A percentile compares a stretch with the other conserved stretches of the same genome.
Conservation (phyloP, 2,888 invertebrate genomes). For the Harpalus rubripes region DNA sequence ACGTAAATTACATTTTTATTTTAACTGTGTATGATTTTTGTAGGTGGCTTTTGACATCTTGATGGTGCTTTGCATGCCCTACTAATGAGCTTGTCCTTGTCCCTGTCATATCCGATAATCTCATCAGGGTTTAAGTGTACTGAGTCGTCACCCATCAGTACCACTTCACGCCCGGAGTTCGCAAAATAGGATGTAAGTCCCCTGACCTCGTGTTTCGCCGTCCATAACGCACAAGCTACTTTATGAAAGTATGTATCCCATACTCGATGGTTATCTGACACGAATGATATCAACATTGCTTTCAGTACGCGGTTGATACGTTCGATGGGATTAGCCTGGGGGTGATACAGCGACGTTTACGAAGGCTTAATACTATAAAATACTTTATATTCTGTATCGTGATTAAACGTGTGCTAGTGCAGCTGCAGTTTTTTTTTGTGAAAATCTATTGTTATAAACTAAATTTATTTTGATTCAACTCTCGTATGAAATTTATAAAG, state of each 20-base stretch:
- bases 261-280: slow-evolving; percentile 3
- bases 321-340: slow-evolving; percentile 67
- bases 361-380: slow-evolving; percentile 60
- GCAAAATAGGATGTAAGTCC: not conserved
- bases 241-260: slow-evolving; percentile 8
- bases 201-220: slow-evolving; percentile 8
- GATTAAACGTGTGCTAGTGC: no score
- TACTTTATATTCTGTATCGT: no score
- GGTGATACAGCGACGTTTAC: slow-evolving; percentile 67
- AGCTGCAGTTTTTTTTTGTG: no score
- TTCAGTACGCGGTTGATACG: slow-evolving; percentile 68
- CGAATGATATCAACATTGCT: slow-evolving; percentile 2
- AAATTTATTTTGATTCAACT: no score
- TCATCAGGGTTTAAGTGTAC: not conserved
- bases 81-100: not conserved
- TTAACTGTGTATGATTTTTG: not conserved
- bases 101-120: not conserved
- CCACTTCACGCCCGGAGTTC: not conserved
- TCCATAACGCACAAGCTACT: slow-evolving; percentile 5
- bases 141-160: not conserved
- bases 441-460: no score
- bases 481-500: no score
- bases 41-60: not conserved
- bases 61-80: not conserved
- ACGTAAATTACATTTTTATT: not conserved